A percentile compares a stretch with the other conserved stretches of the same genome.
phyloP scores from a whole-genome alignment of 1,140 invertebrate genomes.

The Drosophila ohnishii region DNA sequence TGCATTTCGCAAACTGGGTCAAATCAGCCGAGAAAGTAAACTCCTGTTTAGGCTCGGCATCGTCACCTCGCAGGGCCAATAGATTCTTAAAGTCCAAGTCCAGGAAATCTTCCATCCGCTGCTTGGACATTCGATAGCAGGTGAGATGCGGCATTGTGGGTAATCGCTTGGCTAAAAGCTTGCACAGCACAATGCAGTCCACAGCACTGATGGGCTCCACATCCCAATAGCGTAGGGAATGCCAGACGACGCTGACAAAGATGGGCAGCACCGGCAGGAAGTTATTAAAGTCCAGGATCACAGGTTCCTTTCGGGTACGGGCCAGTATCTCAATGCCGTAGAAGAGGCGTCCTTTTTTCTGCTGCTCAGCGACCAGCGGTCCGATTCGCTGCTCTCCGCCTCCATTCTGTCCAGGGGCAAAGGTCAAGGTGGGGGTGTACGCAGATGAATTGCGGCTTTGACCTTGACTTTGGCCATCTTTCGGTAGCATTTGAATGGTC shows the following conservation, averaged over 20 bases:
- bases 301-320: not conserved
- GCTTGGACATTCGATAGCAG: conserved; percentile 9
- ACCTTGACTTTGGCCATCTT: no score
- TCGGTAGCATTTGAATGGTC: not conserved
- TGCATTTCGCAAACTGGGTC: not conserved
- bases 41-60: conserved; percentile 14
- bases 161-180: conserved; percentile 12
- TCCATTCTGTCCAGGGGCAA: conserved; percentile 19
- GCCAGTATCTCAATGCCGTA: conserved; percentile 58
- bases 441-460: no score
- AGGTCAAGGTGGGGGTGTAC: conserved; percentile 31
- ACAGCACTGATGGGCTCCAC: conserved; percentile 19
- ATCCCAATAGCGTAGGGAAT: conserved; percentile 22
- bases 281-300: conserved; percentile 45
- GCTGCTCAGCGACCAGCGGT: conserved; percentile 12
- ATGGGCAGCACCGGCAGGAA: conserved; percentile 54
- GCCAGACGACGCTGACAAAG: conserved; percentile 61
- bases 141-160: conserved; percentile 48
- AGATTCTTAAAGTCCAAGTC: conserved; percentile 35
- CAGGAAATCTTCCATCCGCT: conserved; percentile 42
- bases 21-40: conserved; percentile 6
- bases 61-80: conserved; percentile 45
- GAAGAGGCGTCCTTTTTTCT: conserved; percentile 30
- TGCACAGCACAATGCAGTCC: conserved; percentile 23
- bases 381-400: conserved; percentile 19